Evolutionary conservation across 2,797 vertebrate species (phyloP).

Genomic region (Labroides dimidiatus): DNA sequence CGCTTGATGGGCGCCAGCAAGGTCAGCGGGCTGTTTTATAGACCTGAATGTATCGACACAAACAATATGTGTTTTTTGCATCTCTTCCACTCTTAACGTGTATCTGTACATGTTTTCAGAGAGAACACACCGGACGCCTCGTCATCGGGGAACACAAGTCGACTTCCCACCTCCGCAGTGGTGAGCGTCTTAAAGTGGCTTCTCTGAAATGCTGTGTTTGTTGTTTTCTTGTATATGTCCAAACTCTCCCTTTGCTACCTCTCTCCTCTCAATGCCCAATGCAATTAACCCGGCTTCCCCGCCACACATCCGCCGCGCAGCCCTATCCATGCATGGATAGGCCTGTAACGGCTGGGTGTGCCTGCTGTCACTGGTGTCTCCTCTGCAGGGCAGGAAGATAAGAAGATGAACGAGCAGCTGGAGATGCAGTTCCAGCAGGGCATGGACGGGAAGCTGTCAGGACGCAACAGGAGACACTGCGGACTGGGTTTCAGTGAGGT

Average conservation of each 20-base stretch:
- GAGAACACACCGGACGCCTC: constrained; percentile 94
- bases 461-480: constrained; percentile 92
- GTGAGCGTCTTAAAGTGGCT: constrained; percentile 78
- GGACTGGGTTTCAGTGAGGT: constrained; percentile 97
- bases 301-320: constrained; percentile 55
- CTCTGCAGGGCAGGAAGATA: constrained; percentile 91
- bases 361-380: constrained; percentile 63
- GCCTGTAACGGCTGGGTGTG: constrained; percentile 55
- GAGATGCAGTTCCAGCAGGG: constrained; percentile 96
- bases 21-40: constrained; percentile 78
- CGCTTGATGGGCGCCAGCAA: constrained; percentile 95
- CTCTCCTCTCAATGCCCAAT: constrained; percentile 10
- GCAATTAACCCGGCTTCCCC: constrained; percentile 42
- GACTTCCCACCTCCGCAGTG: constrained; percentile 94
- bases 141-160: constrained; percentile 98
- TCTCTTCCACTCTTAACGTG: background rate
- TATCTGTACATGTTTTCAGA: constrained; percentile 77
- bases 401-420: constrained; percentile 91
- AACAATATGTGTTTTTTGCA: background rate
- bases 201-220: background rate
- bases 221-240: constrained; percentile 10
- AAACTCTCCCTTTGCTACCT: constrained; percentile 16
- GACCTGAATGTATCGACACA: too few relatives aligned
- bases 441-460: constrained; percentile 93
- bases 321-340: constrained; percentile 58